Evolutionary conservation across 2,888 invertebrate species (phyloP).

Genomic region (Scaptomyza flava): DNA sequence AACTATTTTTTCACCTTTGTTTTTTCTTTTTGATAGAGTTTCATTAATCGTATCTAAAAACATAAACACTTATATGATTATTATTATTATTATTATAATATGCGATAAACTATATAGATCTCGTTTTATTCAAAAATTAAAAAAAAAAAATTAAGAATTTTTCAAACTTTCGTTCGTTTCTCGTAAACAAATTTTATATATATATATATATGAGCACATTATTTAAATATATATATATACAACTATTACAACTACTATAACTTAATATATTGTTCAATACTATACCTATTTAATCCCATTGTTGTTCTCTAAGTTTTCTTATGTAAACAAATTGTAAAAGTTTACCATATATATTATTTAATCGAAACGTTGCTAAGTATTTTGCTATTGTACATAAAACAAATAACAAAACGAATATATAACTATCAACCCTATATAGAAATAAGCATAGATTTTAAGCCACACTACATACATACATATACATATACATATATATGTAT

Average conservation of each 20-base stretch:
- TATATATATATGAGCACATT: not conserved
- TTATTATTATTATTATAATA: slow-evolving; percentile 4
- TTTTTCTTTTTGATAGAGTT: slow-evolving; percentile 23
- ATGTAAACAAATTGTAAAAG: slow-evolving; percentile 17
- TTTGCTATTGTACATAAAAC: slow-evolving; percentile 58
- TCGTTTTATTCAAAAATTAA: slow-evolving; percentile 44
- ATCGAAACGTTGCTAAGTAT: slow-evolving; percentile 43
- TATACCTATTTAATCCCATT: slow-evolving; percentile 19
- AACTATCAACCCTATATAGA: slow-evolving; percentile 4
- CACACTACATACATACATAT: not conserved
- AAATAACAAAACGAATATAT: not conserved
- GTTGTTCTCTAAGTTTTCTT: slow-evolving; percentile 71
- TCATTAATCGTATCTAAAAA: slow-evolving; percentile 24
- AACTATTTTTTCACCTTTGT: slow-evolving; percentile 26
- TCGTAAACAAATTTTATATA: slow-evolving; percentile 9
- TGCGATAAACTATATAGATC: slow-evolving; percentile 61
- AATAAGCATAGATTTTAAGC: not conserved
- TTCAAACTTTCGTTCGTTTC: slow-evolving; percentile 13
- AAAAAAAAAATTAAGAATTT: slow-evolving; percentile 21
- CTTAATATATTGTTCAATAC: slow-evolving; percentile 11
- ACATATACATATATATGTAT: not conserved
- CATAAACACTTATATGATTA: not conserved
- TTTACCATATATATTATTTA: slow-evolving; percentile 29
- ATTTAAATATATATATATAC: slow-evolving; percentile 5
- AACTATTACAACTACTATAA: not conserved